Conservation (phyloP, 2,113 vertebrate species). For the Syngnathus typhle region DNA sequence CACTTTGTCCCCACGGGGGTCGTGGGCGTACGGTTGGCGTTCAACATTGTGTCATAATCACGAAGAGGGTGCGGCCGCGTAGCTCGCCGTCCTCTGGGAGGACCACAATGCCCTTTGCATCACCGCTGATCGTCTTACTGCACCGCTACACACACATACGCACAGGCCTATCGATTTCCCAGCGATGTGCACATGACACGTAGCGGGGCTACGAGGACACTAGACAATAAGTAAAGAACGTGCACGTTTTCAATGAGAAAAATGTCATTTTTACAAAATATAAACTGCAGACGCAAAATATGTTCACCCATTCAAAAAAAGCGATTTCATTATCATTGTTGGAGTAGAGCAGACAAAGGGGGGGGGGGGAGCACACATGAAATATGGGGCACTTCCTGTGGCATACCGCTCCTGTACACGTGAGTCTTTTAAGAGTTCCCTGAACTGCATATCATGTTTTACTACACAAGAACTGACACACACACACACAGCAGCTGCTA, state of each 20-base stretch:
- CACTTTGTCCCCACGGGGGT: too few species aligned
- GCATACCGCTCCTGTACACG: slow-evolving; percentile 31
- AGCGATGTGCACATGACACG: neutral
- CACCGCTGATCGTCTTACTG: neutral
- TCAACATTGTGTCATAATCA: neutral
- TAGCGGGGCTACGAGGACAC: neutral
- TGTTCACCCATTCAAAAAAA: too few species aligned
- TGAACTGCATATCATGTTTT: slow-evolving; percentile 35
- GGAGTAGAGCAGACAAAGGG: neutral
- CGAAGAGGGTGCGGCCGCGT: neutral
- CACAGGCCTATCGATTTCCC: neutral
- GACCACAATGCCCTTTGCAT: neutral
- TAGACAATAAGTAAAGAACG: too few species aligned
- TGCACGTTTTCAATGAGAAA: too few species aligned
- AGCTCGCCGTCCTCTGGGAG: neutral
- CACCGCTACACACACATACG: neutral
- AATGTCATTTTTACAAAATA: too few species aligned
- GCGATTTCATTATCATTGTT: too few species aligned
- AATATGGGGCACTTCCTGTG: slow-evolving; percentile 45
- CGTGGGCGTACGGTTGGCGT: neutral
- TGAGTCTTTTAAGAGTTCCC: slow-evolving; percentile 35
- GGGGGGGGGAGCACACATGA: neutral
- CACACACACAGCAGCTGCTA: slow-evolving; percentile 40
- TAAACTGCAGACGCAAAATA: too few species aligned
- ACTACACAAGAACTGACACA: neutral